A percentile compares a stretch with the other conserved stretches of the same genome.
phyloP scores from a whole-genome alignment of 2,797 vertebrate genomes.

The Anas flavirostris region DNA sequence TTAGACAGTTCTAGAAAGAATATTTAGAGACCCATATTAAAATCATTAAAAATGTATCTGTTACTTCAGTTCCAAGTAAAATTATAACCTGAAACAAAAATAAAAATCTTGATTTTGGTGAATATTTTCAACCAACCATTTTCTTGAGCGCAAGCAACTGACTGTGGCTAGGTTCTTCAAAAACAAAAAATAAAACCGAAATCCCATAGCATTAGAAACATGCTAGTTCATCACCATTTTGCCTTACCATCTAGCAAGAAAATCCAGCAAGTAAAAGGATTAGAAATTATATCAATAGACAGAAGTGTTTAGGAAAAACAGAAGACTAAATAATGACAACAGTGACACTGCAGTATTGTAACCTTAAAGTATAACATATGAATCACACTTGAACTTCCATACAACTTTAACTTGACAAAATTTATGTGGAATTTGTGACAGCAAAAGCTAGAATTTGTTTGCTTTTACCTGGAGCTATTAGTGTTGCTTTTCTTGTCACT shows the following conservation, averaged over 20 bases:
- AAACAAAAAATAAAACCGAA: not conserved
- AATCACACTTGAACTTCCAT: not conserved
- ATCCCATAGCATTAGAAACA: not conserved
- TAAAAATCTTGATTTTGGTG: not conserved
- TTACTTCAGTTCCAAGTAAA: not conserved
- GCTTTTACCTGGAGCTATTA: constrained; percentile 88
- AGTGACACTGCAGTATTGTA: not conserved
- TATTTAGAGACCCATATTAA: not conserved
- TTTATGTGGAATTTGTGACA: not conserved
- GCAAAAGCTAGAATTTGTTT: not conserved
- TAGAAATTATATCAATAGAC: not conserved
- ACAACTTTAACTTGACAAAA: not conserved
- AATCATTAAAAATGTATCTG: rapidly evolving
- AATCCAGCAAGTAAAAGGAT: not conserved
- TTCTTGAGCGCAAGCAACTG: not conserved
- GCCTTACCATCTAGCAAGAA: not conserved
- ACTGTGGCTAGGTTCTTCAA: not conserved
- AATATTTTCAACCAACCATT: not conserved
- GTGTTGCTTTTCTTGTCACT: constrained; percentile 89
- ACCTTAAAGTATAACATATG: not conserved
- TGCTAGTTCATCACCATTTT: not conserved
- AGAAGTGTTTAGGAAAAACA: not conserved
- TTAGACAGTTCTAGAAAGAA: not conserved
- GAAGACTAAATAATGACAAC: not conserved
- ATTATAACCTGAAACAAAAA: not conserved